Evolutionary conservation across 2,797 vertebrate genomes (phyloP).

Genomic region (Alosa sapidissima): DNA sequence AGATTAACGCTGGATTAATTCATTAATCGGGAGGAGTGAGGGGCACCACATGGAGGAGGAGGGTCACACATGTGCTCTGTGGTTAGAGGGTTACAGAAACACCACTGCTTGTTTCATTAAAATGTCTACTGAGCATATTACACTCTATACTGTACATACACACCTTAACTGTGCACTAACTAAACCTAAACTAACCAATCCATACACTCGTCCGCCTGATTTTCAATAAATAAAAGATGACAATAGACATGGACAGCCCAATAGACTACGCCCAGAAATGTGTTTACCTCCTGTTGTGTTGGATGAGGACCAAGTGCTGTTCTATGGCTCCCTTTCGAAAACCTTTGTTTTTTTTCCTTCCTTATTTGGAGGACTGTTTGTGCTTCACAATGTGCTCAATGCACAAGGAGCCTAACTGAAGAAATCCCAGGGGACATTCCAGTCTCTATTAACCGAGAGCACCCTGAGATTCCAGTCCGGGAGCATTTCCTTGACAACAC

Average conservation of each 20-base stretch:
- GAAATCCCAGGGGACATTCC: neutral
- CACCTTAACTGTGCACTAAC: neutral
- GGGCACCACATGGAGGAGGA: neutral
- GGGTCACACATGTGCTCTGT: neutral
- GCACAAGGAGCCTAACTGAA: constrained; percentile 25
- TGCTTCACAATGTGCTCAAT: neutral
- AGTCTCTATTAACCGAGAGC: neutral
- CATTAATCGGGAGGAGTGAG: constrained; percentile 2
- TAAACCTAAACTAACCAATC: neutral
- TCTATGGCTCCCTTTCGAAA: neutral
- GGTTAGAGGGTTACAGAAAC: neutral
- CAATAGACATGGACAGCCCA: neutral
- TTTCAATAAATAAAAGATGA: neutral
- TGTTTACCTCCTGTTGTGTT: neutral
- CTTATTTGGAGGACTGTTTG: neutral
- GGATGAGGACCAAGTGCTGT: neutral
- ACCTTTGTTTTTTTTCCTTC: neutral
- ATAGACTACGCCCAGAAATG: neutral
- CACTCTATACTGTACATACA: neutral
- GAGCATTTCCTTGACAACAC: constrained; percentile 57
- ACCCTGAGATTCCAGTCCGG: constrained; percentile 52
- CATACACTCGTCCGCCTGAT: neutral
- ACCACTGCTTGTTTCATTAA: constrained; percentile 35
- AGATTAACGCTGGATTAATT: neutral
- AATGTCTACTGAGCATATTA: constrained; percentile 54